phyloP scores from a whole-genome alignment of 2,797 vertebrate species.

The Sebastes vulpes region DNA sequence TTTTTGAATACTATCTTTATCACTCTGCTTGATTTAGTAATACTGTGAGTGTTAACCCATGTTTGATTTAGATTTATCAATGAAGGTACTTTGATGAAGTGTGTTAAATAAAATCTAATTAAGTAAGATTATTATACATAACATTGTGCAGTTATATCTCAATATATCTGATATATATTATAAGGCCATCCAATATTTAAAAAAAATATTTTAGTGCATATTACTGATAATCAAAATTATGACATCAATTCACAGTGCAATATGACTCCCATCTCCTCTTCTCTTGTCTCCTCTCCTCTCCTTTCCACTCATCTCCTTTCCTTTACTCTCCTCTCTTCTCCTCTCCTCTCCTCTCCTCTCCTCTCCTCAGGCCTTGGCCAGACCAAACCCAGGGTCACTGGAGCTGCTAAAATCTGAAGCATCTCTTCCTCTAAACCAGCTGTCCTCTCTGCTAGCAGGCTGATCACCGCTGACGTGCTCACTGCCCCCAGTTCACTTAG shows the following conservation, averaged over 20 bases:
- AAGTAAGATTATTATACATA: neutral
- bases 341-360: no score
- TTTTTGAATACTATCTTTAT: neutral
- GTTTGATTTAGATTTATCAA: neutral
- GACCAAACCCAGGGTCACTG: neutral
- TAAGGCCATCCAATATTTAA: neutral
- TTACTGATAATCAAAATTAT: neutral
- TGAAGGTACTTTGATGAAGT: neutral
- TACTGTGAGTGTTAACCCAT: no score
- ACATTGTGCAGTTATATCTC: neutral
- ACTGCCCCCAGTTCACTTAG: constrained; percentile 43
- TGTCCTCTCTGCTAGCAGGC: constrained; percentile 29
- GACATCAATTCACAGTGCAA: neutral
- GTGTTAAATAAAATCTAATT: neutral
- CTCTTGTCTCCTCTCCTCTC: no score
- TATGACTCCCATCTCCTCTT: neutral
- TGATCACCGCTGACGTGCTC: constrained; percentile 53
- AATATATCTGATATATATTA: neutral
- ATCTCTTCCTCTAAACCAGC: neutral
- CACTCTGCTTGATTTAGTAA: neutral
- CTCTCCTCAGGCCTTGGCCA: neutral
- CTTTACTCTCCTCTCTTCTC: no score
- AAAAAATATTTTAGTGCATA: neutral
- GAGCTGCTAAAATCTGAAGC: constrained; percentile 9
- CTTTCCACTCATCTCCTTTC: no score